Evolutionary conservation across 2,113 vertebrate genomes (phyloP).

Genomic region (Zosterops lateralis): DNA sequence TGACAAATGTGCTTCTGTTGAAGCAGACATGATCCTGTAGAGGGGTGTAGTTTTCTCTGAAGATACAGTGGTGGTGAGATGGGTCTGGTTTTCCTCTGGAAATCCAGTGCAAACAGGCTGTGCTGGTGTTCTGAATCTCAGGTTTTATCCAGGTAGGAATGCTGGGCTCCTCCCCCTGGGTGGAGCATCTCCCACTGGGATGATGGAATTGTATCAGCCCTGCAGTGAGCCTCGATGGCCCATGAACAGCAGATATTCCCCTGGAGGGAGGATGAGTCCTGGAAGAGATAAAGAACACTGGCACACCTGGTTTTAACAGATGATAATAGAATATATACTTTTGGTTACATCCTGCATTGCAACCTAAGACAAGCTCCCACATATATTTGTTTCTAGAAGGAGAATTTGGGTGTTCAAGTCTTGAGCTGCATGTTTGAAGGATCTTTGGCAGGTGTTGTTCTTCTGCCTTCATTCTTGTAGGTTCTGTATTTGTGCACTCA

Average conservation of each 20-base stretch:
- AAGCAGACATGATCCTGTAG: background rate
- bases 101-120: background rate
- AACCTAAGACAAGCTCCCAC: background rate
- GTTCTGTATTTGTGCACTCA: background rate
- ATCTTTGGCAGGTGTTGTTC: background rate
- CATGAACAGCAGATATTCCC: background rate
- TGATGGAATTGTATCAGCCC: background rate
- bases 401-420: background rate
- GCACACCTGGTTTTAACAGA: background rate
- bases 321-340: background rate
- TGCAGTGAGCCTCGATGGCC: background rate
- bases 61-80: background rate
- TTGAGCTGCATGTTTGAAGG: background rate
- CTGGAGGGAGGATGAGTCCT: background rate
- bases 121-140: background rate
- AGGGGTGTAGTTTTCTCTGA: background rate
- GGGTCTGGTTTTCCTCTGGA: background rate
- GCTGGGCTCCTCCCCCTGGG: background rate
- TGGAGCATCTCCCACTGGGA: background rate
- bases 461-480: background rate
- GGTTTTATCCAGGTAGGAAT: background rate
- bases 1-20: background rate
- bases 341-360: background rate
- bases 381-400: background rate
- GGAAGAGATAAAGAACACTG: background rate